Conservation (phyloP, 2,888 invertebrate species). For the Cryptosula pallasiana region DNA sequence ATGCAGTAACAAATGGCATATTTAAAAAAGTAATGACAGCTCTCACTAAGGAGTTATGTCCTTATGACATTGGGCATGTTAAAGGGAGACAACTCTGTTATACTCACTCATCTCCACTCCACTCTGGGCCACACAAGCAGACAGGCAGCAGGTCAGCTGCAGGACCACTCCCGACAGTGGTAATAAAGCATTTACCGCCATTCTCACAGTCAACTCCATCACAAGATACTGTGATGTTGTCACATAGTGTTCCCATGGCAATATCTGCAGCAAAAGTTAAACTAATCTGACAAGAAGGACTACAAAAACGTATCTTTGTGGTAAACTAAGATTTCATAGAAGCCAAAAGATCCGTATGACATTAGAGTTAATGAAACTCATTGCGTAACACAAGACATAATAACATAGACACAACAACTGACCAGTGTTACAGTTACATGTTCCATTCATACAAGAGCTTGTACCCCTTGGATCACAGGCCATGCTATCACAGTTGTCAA, state of each 20-base stretch:
- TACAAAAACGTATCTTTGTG: too few relatives aligned
- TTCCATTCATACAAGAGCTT: not conserved
- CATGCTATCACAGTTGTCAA: not conserved
- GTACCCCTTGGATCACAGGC: conserved; percentile 1
- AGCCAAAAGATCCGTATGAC: too few relatives aligned
- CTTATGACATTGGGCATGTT: too few relatives aligned
- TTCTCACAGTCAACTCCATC: not conserved
- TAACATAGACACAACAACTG: not conserved
- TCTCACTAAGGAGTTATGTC: too few relatives aligned
- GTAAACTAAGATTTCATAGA: too few relatives aligned
- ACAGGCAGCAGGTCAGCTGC: not conserved
- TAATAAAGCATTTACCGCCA: not conserved
- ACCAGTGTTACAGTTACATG: not conserved
- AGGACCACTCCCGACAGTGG: not conserved
- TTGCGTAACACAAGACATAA: too few relatives aligned
- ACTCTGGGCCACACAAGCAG: not conserved
- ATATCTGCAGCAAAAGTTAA: not conserved
- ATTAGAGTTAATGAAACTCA: too few relatives aligned
- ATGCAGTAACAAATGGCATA: too few relatives aligned
- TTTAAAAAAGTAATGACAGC: too few relatives aligned
- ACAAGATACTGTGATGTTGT: not conserved
- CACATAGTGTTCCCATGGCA: not conserved
- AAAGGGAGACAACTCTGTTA: too few relatives aligned
- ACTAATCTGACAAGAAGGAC: too few relatives aligned
- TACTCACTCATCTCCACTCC: conserved; percentile 12